These are phyloP conservation scores for Dicaeum eximium DNA, from an alignment of 2,113 vertebrate species.

Conservation along the genomic window DNA sequence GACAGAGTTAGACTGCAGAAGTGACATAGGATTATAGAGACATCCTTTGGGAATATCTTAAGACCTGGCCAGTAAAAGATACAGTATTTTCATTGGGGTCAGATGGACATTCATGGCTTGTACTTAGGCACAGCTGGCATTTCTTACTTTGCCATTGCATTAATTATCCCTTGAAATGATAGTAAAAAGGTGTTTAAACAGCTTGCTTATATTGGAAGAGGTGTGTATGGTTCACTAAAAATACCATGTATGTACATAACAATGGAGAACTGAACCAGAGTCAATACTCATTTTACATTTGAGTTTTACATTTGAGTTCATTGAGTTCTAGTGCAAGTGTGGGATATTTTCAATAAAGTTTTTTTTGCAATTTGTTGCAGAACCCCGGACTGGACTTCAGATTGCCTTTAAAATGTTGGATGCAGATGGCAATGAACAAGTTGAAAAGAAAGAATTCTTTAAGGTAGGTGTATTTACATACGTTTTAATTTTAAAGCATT, in stretches of 20 bases:
- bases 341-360: background rate
- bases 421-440: slow-evolving; percentile 90
- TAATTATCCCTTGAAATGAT: background rate
- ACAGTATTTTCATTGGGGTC: background rate
- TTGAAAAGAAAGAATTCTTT: slow-evolving; percentile 94
- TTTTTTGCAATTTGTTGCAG: slow-evolving; percentile 72
- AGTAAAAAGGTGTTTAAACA: background rate
- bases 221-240: background rate
- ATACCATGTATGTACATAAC: background rate
- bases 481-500: background rate
- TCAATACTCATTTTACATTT: background rate
- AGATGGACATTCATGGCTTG: background rate
- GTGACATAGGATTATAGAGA: background rate
- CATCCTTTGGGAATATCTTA: too few species aligned
- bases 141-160: background rate
- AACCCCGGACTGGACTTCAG: slow-evolving; percentile 89
- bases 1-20: background rate
- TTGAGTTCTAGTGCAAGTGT: background rate
- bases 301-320: background rate
- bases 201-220: background rate
- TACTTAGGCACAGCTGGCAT: background rate
- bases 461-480: slow-evolving; percentile 76
- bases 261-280: background rate
- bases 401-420: slow-evolving; percentile 99
- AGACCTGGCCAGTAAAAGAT: background rate